Evolutionary conservation across 1,140 invertebrate genomes (phyloP), one percentile per base, ranked within the genome.

Genomic region (Diorhabda carinulata): DNA sequence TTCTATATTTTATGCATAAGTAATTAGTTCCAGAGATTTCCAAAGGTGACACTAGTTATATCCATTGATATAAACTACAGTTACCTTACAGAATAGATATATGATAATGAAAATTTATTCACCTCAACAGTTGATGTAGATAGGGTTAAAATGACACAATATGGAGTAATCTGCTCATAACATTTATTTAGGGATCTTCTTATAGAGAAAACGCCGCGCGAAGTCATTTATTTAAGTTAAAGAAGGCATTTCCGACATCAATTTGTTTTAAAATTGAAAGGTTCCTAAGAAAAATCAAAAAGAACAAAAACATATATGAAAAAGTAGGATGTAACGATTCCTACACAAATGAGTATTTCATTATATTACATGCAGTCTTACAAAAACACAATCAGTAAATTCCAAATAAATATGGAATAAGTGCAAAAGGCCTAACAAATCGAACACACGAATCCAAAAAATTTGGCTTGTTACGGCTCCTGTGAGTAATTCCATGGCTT

Each of bases 321-420:
- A 57, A 44, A 44, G 65, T 41, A 67, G 57, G 65, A 60, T 57
- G 44, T 47, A 64, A 64, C 41, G 52, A n/a, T 45, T 41, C 65
- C 65, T 60, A 67, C 69, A 61, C 68, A 63, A 63, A 70, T 70
- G 69, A 70, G 69, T 70, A 70, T 70, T 70, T 67, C 60, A 67
- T 57, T 66, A 67, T 57, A 67, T 67, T 67, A 67, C 65, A 67
- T 67, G 65, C 69, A 70, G 69, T 70, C 69, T 70, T 70, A 61
- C 57, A 70, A 70, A 67, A 62, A 70, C 65, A 61, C 64, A 66
- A 70, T 60, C 65, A 67, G 47, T 42, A 52, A 67, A 43, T 69
- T 60, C 57, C 58, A 65, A 58, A 2, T 10, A 25, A 47, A 8
- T 43, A 47, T 66, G 61, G 61, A 66, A 70, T 70, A 70, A 70